These are phyloP conservation scores for Orthosia cruda DNA, from an alignment of 2,888 invertebrate species.

Conservation along the genomic window DNA sequence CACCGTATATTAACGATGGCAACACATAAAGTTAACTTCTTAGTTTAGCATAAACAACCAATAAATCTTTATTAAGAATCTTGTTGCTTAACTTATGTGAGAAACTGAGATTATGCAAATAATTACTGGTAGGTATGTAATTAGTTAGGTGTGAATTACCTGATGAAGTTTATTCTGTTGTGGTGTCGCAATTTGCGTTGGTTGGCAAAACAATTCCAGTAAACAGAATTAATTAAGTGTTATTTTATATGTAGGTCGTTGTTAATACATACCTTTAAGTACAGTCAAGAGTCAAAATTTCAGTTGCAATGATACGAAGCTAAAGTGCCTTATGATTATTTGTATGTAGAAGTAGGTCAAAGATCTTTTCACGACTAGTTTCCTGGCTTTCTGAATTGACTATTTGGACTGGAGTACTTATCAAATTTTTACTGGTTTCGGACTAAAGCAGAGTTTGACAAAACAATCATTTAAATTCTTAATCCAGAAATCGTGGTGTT, in stretches of 20 bases:
- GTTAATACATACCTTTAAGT: not conserved
- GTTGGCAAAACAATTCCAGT: conserved; percentile 16
- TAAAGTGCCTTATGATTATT: not conserved
- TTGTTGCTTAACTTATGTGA: conserved; percentile 45
- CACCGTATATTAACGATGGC: conserved; percentile 22
- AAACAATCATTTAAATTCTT: too few species aligned
- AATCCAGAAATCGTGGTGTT: too few species aligned
- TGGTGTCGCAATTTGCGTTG: conserved; percentile 22
- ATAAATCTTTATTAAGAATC: conserved; percentile 58
- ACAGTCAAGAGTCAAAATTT: not conserved
- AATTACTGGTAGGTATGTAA: conserved; percentile 9
- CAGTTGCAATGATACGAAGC: not conserved
- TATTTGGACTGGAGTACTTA: too few species aligned
- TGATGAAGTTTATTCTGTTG: conserved; percentile 16
- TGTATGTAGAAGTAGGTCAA: too few species aligned
- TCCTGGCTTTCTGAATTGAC: too few species aligned
- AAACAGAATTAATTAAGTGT: not conserved
- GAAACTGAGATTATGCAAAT: conserved; percentile 46
- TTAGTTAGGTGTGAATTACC: conserved; percentile 24
- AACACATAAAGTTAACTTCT: conserved; percentile 8
- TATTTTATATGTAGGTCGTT: not conserved
- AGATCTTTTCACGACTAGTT: too few species aligned
- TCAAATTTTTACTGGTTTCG: too few species aligned
- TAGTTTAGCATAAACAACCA: conserved; percentile 34
- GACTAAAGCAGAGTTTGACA: too few species aligned